Conservation (phyloP, 1,140 invertebrate species). For the Bombus consobrinus region DNA sequence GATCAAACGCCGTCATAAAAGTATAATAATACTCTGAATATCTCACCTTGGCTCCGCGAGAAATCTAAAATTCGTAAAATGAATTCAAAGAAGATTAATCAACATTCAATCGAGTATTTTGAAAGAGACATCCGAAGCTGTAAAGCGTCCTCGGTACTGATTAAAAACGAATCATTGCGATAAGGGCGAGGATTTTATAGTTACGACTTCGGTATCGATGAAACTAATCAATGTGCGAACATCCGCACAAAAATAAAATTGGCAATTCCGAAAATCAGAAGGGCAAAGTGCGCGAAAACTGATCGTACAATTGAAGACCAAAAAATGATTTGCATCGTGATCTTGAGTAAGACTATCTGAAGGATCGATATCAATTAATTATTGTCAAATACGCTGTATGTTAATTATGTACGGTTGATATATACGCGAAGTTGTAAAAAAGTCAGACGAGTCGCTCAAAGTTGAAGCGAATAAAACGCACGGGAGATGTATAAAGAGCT, state of each 20-base stretch:
- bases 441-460: slow-evolving; percentile 20
- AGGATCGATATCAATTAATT: slow-evolving; percentile 60
- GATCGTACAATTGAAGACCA: not conserved
- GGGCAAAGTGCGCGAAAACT: not conserved
- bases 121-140: slow-evolving; percentile 6
- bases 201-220: not conserved
- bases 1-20: not conserved
- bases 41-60: not conserved
- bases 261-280: not conserved
- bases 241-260: not conserved
- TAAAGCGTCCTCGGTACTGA: slow-evolving; percentile 10
- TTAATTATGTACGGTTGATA: slow-evolving; percentile 44
- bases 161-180: not conserved
- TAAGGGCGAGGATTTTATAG: not conserved
- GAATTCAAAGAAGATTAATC: not conserved
- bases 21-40: not conserved
- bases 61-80: slow-evolving; percentile 11
- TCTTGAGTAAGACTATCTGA: slow-evolving; percentile 31
- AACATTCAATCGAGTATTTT: not conserved
- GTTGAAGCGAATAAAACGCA: slow-evolving; percentile 35
- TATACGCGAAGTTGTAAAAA: slow-evolving; percentile 32
- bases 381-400: slow-evolving; percentile 60
- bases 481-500: slow-evolving; percentile 30
- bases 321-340: not conserved
- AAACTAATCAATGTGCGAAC: not conserved